Conservation (phyloP, 2,113 vertebrate species). For the Melierax canorus region DNA sequence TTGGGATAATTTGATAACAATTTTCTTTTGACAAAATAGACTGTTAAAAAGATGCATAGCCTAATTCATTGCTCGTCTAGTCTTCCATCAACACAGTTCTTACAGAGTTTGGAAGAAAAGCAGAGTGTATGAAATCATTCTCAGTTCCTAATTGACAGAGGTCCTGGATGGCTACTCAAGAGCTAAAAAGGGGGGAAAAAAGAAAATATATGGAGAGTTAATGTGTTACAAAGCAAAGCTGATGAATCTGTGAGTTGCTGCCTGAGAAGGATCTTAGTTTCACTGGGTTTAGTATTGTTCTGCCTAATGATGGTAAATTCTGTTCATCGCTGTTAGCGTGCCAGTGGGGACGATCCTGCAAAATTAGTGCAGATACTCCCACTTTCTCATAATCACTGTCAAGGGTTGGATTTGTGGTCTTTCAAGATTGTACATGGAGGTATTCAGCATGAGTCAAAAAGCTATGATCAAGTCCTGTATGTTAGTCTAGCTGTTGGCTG, state of each 20-base stretch:
- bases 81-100: not conserved
- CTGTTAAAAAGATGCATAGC: not conserved
- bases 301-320: fast-evolving
- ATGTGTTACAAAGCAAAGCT: not conserved
- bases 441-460: not conserved
- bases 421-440: not conserved
- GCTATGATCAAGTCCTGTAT: not conserved
- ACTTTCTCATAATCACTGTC: not conserved
- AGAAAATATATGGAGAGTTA: not conserved
- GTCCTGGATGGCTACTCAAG: not conserved
- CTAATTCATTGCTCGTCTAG: not conserved
- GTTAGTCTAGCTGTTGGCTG: not conserved
- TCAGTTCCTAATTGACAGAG: not conserved
- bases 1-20: not conserved
- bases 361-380: not conserved
- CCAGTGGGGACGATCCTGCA: not conserved
- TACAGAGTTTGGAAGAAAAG: not conserved
- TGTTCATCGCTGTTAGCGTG: not conserved
- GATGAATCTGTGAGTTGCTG: not conserved
- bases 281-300: not conserved
- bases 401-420: not conserved
- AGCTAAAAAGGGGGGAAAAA: not conserved
- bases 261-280: not conserved
- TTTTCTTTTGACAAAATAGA: not conserved
- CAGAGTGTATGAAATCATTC: not conserved